These are phyloP conservation scores for Pristionchus japonicus DNA, from an alignment of 2,888 invertebrate species.

Conservation along the genomic window DNA sequence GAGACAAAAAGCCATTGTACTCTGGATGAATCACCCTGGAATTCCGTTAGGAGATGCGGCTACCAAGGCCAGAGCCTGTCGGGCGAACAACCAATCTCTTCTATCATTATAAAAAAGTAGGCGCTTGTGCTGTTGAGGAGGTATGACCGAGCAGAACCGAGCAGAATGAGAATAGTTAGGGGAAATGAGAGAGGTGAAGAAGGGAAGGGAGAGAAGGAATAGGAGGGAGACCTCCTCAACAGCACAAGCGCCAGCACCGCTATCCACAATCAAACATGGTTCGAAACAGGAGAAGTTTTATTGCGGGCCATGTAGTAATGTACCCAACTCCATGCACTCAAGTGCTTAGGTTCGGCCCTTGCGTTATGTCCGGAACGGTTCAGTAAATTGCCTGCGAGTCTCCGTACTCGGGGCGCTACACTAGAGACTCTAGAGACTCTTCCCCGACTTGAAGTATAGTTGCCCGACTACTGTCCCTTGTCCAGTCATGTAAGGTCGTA, in stretches of 20 bases:
- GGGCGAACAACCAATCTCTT: too few relatives aligned
- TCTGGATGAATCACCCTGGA: background rate
- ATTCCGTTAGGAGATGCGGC: conserved; percentile 19
- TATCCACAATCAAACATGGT: too few relatives aligned
- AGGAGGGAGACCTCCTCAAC: too few relatives aligned
- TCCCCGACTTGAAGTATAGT: background rate
- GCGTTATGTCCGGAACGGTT: background rate
- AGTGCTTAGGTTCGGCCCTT: background rate
- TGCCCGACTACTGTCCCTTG: background rate
- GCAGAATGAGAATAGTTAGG: too few relatives aligned
- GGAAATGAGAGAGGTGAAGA: too few relatives aligned
- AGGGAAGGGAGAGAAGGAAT: too few relatives aligned
- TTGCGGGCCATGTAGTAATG: too few relatives aligned
- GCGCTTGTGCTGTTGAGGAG: too few relatives aligned
- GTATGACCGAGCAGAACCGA: too few relatives aligned
- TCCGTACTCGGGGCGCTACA: background rate
- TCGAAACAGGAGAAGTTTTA: too few relatives aligned
- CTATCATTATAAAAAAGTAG: too few relatives aligned
- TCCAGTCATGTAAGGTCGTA: background rate
- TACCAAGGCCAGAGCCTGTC: conserved; percentile 7
- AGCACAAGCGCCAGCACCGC: too few relatives aligned
- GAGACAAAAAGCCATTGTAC: conserved; percentile 23
- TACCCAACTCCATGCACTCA: background rate
- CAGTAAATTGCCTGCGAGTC: background rate
- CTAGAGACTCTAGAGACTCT: background rate